Conservation (phyloP, 2,113 vertebrate species). For the Phyllostomus hastatus region DNA sequence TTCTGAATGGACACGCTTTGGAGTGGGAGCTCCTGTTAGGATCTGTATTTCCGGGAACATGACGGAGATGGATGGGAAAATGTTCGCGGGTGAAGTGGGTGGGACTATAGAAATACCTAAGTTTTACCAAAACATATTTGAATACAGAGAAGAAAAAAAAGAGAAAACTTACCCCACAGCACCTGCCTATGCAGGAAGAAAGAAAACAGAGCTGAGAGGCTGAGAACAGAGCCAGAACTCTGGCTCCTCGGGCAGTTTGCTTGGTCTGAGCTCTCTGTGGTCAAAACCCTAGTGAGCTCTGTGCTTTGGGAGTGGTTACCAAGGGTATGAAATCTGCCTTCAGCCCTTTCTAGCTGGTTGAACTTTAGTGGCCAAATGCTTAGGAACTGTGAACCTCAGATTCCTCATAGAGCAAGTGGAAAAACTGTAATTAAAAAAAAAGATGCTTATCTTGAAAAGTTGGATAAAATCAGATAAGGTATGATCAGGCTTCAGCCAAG, state of each 20-base stretch:
- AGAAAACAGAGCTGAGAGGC: not conserved
- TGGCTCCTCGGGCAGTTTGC: not conserved
- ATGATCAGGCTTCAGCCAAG: not conserved
- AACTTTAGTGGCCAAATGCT: not conserved
- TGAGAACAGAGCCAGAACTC: not conserved
- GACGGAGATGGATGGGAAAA: not conserved
- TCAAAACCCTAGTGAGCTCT: not conserved
- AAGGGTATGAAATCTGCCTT: not conserved
- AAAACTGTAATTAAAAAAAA: not conserved
- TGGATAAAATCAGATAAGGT: not conserved
- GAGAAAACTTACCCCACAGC: not conserved
- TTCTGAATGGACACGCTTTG: not conserved
- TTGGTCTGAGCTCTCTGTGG: not conserved
- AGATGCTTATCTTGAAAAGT: not conserved
- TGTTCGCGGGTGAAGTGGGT: not conserved
- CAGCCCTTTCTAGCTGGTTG: not conserved
- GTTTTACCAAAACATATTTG: not conserved
- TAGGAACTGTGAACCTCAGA: not conserved
- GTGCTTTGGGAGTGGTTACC: not conserved
- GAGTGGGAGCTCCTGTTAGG: not conserved
- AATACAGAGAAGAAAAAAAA: not conserved
- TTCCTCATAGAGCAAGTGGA: not conserved
- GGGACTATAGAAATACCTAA: not conserved
- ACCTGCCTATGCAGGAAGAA: not conserved
- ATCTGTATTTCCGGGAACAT: not conserved